phyloP scores from a whole-genome alignment of 2,113 vertebrate genomes.

The Callithrix jacchus region DNA sequence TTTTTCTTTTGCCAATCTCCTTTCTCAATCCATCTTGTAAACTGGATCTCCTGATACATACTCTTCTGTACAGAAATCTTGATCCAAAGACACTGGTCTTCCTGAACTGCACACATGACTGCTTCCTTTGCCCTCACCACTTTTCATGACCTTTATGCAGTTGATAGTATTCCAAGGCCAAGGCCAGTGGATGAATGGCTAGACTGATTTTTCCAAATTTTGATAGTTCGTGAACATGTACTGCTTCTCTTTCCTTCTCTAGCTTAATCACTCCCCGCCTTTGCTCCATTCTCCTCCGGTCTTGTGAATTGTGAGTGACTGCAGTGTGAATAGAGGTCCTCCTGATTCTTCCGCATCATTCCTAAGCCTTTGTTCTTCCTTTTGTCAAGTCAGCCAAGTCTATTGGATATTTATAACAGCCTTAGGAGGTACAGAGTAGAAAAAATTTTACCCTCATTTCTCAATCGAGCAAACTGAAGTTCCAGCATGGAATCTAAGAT shows the following conservation, averaged over 20 bases:
- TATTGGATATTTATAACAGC: not conserved
- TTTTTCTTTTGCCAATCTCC: not conserved
- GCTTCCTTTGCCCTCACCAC: not conserved
- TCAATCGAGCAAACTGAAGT: not conserved
- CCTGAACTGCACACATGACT: not conserved
- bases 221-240: not conserved
- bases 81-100: not conserved
- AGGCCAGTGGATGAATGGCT: not conserved
- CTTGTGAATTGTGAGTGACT: not conserved
- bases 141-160: not conserved
- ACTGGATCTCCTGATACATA: not conserved
- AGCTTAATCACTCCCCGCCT: not conserved
- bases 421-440: not conserved
- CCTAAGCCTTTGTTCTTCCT: not conserved
- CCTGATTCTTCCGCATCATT: not conserved
- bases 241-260: not conserved
- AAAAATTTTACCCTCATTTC: not conserved
- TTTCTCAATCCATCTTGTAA: not conserved
- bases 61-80: not conserved
- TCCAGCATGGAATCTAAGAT: not conserved
- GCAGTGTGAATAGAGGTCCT: not conserved
- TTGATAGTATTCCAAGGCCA: not conserved
- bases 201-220: not conserved
- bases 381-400: not conserved
- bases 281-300: not conserved